Percentiles rank a stretch among this genome's conserved stretches.
Evolutionary conservation across 2,888 invertebrate genomes (phyloP).

Genomic region (Flexamia atlantica): DNA sequence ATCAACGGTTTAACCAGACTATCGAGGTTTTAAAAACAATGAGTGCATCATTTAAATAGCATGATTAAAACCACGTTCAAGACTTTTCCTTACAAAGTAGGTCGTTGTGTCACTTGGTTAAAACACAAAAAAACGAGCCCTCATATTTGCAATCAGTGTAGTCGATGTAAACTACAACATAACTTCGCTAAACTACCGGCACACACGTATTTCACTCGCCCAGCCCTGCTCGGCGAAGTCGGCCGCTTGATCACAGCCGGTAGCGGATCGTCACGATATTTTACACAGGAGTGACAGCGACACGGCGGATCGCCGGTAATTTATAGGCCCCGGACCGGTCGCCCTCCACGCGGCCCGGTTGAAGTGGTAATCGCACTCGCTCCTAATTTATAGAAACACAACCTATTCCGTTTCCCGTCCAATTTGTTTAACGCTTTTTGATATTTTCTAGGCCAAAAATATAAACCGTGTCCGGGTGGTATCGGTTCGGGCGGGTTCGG

Average conservation of each 20-base stretch:
- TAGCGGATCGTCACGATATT: background rate
- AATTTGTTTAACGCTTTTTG: constrained; percentile 52
- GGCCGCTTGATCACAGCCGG: background rate
- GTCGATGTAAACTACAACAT: too few species aligned
- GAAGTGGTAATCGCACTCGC: constrained; percentile 33
- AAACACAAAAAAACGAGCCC: too few species aligned
- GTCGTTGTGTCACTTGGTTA: too few species aligned
- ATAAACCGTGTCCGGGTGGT: constrained; percentile 46
- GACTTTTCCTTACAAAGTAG: too few species aligned
- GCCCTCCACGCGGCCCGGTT: background rate
- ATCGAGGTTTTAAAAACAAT: too few species aligned
- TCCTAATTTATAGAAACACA: constrained; percentile 44
- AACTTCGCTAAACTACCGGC: too few species aligned
- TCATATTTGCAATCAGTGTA: too few species aligned
- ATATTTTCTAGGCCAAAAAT: constrained; percentile 57
- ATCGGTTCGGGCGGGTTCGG: constrained; percentile 43
- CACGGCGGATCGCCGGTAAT: constrained; percentile 1
- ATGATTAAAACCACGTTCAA: too few species aligned
- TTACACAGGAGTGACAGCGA: constrained; percentile 29
- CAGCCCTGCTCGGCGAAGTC: too few species aligned
- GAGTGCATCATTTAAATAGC: too few species aligned
- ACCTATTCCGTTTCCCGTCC: constrained; percentile 43
- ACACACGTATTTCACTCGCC: too few species aligned
- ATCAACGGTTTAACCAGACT: too few species aligned
- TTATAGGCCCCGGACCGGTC: constrained; percentile 21